Base-by-base conservation (phyloP, 2,888 invertebrate genomes). In the Mechanitis messenoides region DNA sequence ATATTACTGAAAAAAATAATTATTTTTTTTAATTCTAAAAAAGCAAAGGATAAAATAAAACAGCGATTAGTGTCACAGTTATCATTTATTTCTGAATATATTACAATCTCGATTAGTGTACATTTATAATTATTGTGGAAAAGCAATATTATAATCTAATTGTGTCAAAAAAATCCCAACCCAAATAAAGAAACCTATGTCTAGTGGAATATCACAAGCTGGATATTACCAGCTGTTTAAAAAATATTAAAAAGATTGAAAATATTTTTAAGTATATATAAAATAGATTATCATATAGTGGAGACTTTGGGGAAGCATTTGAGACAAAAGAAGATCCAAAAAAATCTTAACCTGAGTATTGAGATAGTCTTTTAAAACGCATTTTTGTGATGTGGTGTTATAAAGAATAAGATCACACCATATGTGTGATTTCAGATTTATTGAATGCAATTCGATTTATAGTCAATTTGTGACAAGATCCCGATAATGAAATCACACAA, bases 91-190 rank as follows among this genome's bases (percentile, higher is more conserved):
- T 77, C 73, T 73, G 75, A 69, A 75, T 74, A 75, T 79, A 78
- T 81, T 80, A 82, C 74, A 84, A 84, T 83, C 79, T 84, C 80
- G 72, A 82, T 76, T 68, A 74, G 77, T 77, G 74, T 73, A 68
- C 72, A 66, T 72, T 69, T 67, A 67, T 65, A 64, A 61, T 58
- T 63, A 66, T 62, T 59, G 69, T 69, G 62, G 59, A 68, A 65
- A 67, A 58, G 62, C 53, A 64, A 63, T 63, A 58, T 58, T 35
- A 33, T n/a, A 64, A 56, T 53, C 46, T 53, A 56, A 55, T 55
- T 46, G 55, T 60, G 58, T 61, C 46, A 53, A 20, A 64, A 56
- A 62, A 66, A 69, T 65, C 68, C 72, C 71, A 68, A 68, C 63
- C 69, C 65, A 58, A 61, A 56, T 58, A 56, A 60, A 62, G 62